Evolutionary conservation across 2,113 vertebrate genomes (phyloP).

Genomic region (Rhinopomastus cyanomelas): DNA sequence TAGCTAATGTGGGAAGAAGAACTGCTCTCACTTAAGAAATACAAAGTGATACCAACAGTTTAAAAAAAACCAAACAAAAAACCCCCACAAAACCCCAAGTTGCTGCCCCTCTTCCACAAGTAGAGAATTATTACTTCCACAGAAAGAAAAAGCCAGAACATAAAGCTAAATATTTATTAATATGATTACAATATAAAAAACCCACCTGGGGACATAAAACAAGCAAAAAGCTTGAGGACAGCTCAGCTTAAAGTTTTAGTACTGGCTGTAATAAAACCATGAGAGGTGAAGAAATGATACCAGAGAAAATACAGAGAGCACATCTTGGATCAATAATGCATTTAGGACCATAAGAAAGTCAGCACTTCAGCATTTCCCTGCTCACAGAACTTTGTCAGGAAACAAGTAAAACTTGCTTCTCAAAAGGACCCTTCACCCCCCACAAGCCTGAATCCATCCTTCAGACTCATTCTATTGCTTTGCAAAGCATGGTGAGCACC

Average conservation of each 20-base stretch:
- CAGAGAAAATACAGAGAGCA: neutral
- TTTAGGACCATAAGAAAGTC: neutral
- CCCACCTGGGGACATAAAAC: rapidly evolving
- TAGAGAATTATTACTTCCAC: neutral
- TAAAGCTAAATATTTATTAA: neutral
- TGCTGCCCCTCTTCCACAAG: neutral
- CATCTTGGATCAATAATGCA: neutral
- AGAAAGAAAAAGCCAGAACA: constrained; percentile 9
- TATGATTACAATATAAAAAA: neutral
- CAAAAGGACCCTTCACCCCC: neutral
- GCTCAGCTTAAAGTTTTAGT: neutral
- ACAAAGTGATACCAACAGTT: neutral
- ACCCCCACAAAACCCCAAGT: neutral
- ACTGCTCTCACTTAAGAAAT: neutral
- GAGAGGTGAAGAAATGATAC: rapidly evolving
- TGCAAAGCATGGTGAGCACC: rapidly evolving
- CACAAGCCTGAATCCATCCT: neutral
- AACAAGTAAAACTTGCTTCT: rapidly evolving
- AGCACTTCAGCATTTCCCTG: rapidly evolving
- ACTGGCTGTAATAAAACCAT: neutral
- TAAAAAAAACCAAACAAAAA: neutral
- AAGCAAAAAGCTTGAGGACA: neutral
- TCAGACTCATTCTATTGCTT: neutral
- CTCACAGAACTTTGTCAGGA: rapidly evolving
- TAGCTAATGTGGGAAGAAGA: neutral